Evolutionary conservation across 2,113 vertebrate genomes (phyloP).

Genomic region (Eptatretus burgeri): DNA sequence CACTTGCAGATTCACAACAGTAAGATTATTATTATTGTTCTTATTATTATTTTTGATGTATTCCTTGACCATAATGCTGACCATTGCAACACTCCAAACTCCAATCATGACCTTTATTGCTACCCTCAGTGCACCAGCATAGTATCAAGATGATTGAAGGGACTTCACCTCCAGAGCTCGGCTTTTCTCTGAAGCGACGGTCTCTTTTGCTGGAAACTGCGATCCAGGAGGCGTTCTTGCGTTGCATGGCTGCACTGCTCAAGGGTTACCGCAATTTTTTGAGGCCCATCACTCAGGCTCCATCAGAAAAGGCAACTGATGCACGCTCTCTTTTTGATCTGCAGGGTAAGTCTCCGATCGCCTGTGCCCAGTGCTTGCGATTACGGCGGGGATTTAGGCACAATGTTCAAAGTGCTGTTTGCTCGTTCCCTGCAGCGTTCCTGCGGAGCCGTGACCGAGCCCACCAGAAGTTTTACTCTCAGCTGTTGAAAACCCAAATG

Average conservation of each 20-base stretch:
- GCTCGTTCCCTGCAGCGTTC: conserved; percentile 30
- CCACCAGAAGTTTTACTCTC: conserved; percentile 70
- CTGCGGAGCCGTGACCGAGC: conserved; percentile 76
- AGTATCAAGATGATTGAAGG: not conserved
- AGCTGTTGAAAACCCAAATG: conserved; percentile 77
- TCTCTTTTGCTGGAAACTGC: conserved; percentile 54
- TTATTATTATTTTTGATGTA: too few relatives aligned
- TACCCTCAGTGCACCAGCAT: not conserved
- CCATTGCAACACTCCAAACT: too few relatives aligned
- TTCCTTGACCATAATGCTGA: too few relatives aligned
- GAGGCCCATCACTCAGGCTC: conserved; percentile 69
- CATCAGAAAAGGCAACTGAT: conserved; percentile 69
- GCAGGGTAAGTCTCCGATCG: conserved; percentile 32
- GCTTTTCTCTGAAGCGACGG: not conserved
- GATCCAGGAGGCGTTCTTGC: conserved; percentile 71
- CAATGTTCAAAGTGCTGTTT: too few relatives aligned
- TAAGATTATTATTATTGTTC: too few relatives aligned
- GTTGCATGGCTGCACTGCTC: conserved; percentile 76
- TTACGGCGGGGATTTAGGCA: too few relatives aligned
- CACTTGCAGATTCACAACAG: conserved; percentile 56
- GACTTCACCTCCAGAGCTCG: not conserved
- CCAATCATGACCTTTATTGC: not conserved
- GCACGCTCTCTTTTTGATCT: conserved; percentile 67
- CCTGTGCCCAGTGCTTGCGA: too few relatives aligned
- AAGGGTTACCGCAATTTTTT: conserved; percentile 73